phyloP scores from a whole-genome alignment of 2,888 invertebrate species.

The Nymphalis c-album region DNA sequence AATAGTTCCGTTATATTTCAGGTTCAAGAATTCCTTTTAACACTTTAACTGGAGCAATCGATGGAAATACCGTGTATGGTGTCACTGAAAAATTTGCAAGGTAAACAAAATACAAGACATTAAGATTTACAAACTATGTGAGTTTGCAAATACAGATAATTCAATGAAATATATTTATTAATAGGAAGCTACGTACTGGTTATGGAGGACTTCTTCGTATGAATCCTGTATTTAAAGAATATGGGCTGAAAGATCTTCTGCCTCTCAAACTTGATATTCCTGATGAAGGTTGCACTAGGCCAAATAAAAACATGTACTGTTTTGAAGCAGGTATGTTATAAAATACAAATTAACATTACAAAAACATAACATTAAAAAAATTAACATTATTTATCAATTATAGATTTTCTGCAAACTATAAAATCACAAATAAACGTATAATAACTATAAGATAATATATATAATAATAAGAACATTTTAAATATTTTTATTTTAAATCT shows the following conservation, averaged over 20 bases:
- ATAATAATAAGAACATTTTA: too few species aligned
- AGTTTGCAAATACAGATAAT: neutral
- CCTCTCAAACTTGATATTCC: conserved; percentile 94
- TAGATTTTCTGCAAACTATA: too few species aligned
- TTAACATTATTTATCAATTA: too few species aligned
- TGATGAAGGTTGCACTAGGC: conserved; percentile 95
- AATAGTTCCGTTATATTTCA: conserved; percentile 48
- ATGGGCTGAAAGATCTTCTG: conserved; percentile 92
- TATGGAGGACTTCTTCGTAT: conserved; percentile 91
- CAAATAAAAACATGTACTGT: conserved; percentile 94
- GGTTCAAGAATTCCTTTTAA: conserved; percentile 93
- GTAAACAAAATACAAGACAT: conserved; percentile 55
- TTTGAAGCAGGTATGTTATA: conserved; percentile 91
- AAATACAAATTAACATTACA: too few species aligned
- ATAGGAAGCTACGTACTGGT: conserved; percentile 89
- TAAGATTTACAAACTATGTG: neutral
- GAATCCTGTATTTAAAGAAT: conserved; percentile 94
- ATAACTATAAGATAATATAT: too few species aligned
- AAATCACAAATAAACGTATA: too few species aligned
- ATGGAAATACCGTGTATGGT: conserved; percentile 95
- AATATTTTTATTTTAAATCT: too few species aligned
- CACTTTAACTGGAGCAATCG: conserved; percentile 91
- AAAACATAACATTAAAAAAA: too few species aligned
- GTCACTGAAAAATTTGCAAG: conserved; percentile 90
- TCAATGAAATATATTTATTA: conserved; percentile 34